A percentile compares a stretch with the other conserved stretches of the same genome.
Evolutionary conservation across 2,797 vertebrate genomes (phyloP).

Genomic region (Gymnocypris eckloni): DNA sequence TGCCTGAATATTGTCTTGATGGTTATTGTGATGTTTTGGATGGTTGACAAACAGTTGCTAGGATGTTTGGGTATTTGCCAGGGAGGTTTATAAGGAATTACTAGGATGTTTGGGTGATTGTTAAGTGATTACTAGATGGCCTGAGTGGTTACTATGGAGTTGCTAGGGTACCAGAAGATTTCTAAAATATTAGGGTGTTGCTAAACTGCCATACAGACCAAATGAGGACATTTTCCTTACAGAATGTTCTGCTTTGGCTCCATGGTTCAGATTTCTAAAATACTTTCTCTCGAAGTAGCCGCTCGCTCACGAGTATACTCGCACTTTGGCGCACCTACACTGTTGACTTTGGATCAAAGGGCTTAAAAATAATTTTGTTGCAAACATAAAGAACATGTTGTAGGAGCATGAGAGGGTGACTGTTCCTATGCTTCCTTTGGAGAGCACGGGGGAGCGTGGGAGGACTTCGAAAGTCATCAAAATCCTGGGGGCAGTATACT

Average conservation of each 20-base stretch:
- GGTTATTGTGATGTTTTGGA: background rate
- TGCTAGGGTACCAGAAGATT: background rate
- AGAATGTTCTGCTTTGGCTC: background rate
- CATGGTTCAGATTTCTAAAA: conserved; percentile 19
- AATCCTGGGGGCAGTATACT: conserved; percentile 67
- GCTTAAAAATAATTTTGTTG: conserved; percentile 22
- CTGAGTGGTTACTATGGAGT: background rate
- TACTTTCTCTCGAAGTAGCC: conserved; percentile 21
- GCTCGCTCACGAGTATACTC: background rate
- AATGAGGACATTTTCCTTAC: background rate
- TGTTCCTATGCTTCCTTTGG: conserved; percentile 62
- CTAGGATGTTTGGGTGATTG: background rate
- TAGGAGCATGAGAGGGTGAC: conserved; percentile 51
- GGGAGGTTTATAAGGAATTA: background rate
- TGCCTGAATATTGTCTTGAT: background rate
- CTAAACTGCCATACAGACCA: background rate
- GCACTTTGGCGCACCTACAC: conserved; percentile 3
- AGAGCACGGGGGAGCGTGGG: conserved; percentile 67
- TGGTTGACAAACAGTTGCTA: background rate
- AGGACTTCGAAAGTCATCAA: conserved; percentile 62
- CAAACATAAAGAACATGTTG: conserved; percentile 18
- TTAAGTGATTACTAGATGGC: background rate
- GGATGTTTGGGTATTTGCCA: background rate
- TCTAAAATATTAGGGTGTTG: background rate
- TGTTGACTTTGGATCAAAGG: conserved; percentile 9